phyloP scores from a whole-genome alignment of 2,797 vertebrate species.

The Podargus strigoides region DNA sequence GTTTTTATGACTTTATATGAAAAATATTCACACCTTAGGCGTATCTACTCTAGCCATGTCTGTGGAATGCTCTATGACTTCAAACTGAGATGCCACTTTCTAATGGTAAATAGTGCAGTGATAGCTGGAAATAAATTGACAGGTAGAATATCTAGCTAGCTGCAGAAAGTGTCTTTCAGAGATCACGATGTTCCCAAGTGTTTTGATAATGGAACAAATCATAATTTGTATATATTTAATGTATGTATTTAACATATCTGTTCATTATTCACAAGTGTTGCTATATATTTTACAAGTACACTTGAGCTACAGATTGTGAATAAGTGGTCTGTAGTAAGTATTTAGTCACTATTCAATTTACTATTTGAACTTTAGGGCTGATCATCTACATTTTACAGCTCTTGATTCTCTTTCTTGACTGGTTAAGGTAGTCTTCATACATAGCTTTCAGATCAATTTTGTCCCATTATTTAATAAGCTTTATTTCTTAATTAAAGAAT shows the following conservation, averaged over 20 bases:
- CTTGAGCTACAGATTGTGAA: conserved; percentile 48
- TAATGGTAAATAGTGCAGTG: neutral
- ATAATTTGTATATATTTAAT: conserved; percentile 40
- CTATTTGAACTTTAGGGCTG: conserved; percentile 36
- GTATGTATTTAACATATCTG: conserved; percentile 49
- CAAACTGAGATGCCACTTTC: neutral
- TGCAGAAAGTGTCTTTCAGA: neutral
- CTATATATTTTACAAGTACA: conserved; percentile 61
- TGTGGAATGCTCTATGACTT: neutral
- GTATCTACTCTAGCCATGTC: neutral
- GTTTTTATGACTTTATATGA: neutral
- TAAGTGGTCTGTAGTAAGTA: conserved; percentile 44
- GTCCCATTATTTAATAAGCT: neutral
- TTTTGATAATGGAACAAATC: conserved; percentile 5
- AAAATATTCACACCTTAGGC: neutral
- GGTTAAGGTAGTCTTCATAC: neutral
- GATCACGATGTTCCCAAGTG: conserved; percentile 6
- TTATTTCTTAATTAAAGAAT: neutral
- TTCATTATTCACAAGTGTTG: conserved; percentile 64
- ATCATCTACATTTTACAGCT: conserved; percentile 20
- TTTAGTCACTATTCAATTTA: conserved; percentile 31
- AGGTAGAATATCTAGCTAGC: neutral
- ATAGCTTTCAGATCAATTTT: neutral
- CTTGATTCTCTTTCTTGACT: conserved; percentile 29
- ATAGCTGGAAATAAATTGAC: neutral